These are phyloP conservation scores for Deilephila elpenor DNA, from an alignment of 2,888 invertebrate genomes.

Conservation along the genomic window DNA sequence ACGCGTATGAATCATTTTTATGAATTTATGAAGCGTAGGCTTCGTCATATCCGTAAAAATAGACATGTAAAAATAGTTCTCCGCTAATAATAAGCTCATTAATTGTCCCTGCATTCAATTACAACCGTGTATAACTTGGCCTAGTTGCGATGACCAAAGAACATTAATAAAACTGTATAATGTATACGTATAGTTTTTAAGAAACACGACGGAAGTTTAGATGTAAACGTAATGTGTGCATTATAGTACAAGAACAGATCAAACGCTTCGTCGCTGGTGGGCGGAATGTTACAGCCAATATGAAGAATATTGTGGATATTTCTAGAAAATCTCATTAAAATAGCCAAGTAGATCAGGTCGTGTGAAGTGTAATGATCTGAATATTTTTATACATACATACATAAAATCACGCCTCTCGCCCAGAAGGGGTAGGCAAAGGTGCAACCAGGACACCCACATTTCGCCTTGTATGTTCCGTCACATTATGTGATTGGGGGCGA, in stretches of 20 bases:
- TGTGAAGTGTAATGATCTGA: not conserved
- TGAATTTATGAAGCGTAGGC: too few relatives aligned
- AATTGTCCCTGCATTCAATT: not conserved
- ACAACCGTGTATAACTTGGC: not conserved
- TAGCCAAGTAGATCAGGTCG: not conserved
- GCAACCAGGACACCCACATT: too few relatives aligned
- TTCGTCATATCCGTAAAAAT: not conserved
- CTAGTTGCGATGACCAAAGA: not conserved
- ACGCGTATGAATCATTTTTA: too few relatives aligned
- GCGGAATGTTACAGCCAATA: not conserved
- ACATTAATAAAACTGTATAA: conserved; percentile 9
- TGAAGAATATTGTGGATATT: conserved; percentile 12
- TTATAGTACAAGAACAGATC: conserved; percentile 2
- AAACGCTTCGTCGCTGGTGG: not conserved
- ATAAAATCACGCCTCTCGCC: too few relatives aligned
- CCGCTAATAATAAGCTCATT: not conserved
- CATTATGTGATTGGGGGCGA: too few relatives aligned
- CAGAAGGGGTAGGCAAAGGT: too few relatives aligned
- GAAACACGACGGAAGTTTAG: conserved; percentile 26
- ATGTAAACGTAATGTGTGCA: not conserved
- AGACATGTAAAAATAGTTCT: too few relatives aligned
- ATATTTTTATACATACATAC: too few relatives aligned
- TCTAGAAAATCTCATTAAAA: not conserved
- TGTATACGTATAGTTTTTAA: conserved; percentile 6
- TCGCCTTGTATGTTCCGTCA: too few relatives aligned